phyloP scores from a whole-genome alignment of 2,797 vertebrate genomes.

The Cynopterus sphinx region DNA sequence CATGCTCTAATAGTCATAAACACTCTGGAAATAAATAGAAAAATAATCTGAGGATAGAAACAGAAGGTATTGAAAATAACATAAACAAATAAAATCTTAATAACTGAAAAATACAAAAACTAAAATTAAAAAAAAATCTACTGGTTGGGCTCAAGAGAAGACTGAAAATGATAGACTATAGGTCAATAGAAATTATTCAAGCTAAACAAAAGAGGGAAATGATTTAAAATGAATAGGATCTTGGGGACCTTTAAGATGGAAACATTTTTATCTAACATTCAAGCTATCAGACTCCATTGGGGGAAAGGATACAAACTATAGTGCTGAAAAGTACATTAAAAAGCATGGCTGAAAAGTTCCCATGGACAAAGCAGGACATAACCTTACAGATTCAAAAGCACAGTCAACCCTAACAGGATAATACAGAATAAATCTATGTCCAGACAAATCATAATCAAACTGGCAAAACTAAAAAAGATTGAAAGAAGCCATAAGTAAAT shows the following conservation, averaged over 20 bases:
- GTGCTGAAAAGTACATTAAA: not conserved
- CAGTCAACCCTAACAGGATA: not conserved
- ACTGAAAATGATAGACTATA: not conserved
- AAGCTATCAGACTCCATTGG: not conserved
- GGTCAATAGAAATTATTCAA: not conserved
- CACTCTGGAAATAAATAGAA: not conserved
- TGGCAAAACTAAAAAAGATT: not conserved
- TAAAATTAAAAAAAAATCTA: not conserved
- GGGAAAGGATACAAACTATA: not conserved
- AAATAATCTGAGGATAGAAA: not conserved
- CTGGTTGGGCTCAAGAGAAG: not conserved
- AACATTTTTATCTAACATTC: not conserved
- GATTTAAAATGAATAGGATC: not conserved
- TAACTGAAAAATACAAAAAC: no score
- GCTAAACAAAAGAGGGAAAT: not conserved
- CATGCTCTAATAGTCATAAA: not conserved
- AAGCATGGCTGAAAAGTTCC: not conserved
- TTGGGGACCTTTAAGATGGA: not conserved
- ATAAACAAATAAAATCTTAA: not conserved
- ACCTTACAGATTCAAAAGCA: no score
- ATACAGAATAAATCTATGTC: not conserved
- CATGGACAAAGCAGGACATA: not conserved
- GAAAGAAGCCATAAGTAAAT: not conserved
- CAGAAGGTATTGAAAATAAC: not conserved
- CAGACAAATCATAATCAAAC: not conserved